These are phyloP conservation scores for Arothron firmamentum DNA, from an alignment of 2,113 vertebrate species.

Conservation along the genomic window DNA sequence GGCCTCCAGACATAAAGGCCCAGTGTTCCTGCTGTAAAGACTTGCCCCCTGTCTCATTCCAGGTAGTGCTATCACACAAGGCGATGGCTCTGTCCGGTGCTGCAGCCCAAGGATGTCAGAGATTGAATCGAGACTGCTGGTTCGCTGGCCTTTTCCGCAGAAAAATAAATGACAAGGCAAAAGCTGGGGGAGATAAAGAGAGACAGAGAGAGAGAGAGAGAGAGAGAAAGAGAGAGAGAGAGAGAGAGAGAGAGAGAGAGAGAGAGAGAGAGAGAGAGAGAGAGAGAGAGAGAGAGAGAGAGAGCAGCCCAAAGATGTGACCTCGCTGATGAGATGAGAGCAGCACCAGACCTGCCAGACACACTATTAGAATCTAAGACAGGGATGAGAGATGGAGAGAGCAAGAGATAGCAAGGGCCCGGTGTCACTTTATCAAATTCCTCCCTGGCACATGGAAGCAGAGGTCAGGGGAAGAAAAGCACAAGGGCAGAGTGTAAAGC, in stretches of 20 bases:
- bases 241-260: slow-evolving; percentile 44
- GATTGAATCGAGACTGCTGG: slow-evolving; percentile 61
- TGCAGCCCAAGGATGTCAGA: slow-evolving; percentile 51
- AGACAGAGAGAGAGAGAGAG: slow-evolving; percentile 26
- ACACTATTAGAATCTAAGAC: slow-evolving; percentile 61
- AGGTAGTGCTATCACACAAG: slow-evolving; percentile 7
- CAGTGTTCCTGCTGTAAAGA: slow-evolving; percentile 37
- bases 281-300: slow-evolving; percentile 32
- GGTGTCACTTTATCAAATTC: slow-evolving; percentile 78
- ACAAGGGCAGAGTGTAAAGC: slow-evolving; percentile 70
- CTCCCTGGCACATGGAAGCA: slow-evolving; percentile 67
- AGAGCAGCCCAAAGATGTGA: slow-evolving; percentile 61
- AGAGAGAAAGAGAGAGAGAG: slow-evolving; percentile 34
- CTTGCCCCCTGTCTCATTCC: slow-evolving; percentile 21
- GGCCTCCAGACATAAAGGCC: slow-evolving; percentile 38
- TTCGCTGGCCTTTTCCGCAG: slow-evolving; percentile 37
- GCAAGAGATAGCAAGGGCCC: slow-evolving; percentile 42
- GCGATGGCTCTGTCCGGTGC: slow-evolving; percentile 41
- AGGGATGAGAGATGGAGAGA: slow-evolving; percentile 45
- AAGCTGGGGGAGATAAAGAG: slow-evolving; percentile 34
- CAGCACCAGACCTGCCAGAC: slow-evolving; percentile 57
- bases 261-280: slow-evolving; percentile 38
- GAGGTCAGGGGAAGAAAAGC: slow-evolving; percentile 70
- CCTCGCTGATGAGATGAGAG: slow-evolving; percentile 70
- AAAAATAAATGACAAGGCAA: slow-evolving; percentile 67